phyloP scores from a whole-genome alignment of 2,113 vertebrate species.

The Cavia porcellus region DNA sequence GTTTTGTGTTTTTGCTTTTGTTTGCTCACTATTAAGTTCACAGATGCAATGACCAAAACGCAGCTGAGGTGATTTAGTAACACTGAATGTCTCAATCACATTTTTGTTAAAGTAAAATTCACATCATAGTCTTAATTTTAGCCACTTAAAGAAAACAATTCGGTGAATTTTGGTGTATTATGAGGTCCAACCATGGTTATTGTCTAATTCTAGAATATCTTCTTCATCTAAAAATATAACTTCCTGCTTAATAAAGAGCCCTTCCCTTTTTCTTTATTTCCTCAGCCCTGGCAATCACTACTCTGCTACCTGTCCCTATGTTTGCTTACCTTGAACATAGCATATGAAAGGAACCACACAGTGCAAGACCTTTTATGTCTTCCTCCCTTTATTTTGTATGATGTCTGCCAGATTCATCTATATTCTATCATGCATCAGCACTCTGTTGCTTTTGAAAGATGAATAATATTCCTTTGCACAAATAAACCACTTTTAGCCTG shows the following conservation, averaged over 20 bases:
- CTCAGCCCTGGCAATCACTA: neutral
- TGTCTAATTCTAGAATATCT: constrained; percentile 8
- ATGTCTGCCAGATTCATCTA: neutral
- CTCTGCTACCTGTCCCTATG: neutral
- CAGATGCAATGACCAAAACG: neutral
- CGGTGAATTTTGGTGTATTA: neutral
- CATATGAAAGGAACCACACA: neutral
- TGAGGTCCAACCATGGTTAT: neutral
- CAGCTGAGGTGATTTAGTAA: neutral
- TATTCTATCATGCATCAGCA: neutral
- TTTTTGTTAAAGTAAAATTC: constrained; percentile 39
- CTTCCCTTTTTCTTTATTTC: neutral
- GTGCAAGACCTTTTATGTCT: neutral
- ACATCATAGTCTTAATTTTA: constrained; percentile 16
- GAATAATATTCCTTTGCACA: neutral
- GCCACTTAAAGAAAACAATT: neutral
- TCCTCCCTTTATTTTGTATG: neutral
- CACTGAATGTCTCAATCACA: neutral
- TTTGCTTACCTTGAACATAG: neutral
- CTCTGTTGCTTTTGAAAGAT: neutral
- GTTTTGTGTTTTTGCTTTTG: neutral
- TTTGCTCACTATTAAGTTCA: neutral
- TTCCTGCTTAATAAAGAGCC: neutral
- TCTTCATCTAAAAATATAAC: neutral
- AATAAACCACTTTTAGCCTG: neutral